A percentile compares a stretch with the other conserved stretches of the same genome.
These are phyloP conservation scores for Ephydatia muelleri DNA, from an alignment of 37 sponge, comb jelly and placozoan species.

Conservation along the genomic window DNA sequence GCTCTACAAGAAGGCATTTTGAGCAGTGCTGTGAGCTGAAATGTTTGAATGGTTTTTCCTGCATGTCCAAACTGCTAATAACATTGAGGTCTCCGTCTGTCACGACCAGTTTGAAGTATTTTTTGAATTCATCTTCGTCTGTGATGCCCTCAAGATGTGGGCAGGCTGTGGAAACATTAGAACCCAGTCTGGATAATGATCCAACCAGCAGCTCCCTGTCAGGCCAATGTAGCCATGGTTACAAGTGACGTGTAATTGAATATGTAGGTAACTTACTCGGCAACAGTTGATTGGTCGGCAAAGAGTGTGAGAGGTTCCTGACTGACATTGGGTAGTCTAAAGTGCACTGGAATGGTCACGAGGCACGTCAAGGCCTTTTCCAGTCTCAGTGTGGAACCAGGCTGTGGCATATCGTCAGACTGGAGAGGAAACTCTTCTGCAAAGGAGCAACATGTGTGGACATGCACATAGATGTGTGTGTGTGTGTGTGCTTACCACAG, in stretches of 20 bases:
- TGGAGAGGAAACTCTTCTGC: conserved; percentile 3
- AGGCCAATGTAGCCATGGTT: background rate
- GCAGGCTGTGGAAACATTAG: background rate
- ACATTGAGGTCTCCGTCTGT: background rate
- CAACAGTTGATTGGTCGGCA: conserved; percentile 43
- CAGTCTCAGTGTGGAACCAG: background rate
- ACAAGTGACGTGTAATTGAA: background rate
- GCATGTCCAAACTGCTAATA: background rate
- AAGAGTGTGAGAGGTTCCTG: conserved; percentile 38
- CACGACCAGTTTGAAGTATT: conserved; percentile 25
- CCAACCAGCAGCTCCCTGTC: conserved; percentile 35
- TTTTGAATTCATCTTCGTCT: conserved; percentile 35
- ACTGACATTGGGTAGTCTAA: conserved; percentile 12
- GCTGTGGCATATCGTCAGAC: background rate
- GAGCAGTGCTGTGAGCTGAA: background rate
- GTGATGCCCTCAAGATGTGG: conserved; percentile 33
- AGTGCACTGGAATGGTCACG: conserved; percentile 19
- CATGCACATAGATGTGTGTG: background rate
- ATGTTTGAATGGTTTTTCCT: background rate
- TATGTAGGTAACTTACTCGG: background rate
- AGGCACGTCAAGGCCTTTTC: background rate
- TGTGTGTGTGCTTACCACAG: background rate
- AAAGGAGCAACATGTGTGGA: background rate
- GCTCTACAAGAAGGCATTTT: conserved; percentile 7
- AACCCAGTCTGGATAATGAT: conserved; percentile 25